Evolutionary conservation across 2,113 vertebrate species (phyloP).

Genomic region (Cardinalis cardinalis): DNA sequence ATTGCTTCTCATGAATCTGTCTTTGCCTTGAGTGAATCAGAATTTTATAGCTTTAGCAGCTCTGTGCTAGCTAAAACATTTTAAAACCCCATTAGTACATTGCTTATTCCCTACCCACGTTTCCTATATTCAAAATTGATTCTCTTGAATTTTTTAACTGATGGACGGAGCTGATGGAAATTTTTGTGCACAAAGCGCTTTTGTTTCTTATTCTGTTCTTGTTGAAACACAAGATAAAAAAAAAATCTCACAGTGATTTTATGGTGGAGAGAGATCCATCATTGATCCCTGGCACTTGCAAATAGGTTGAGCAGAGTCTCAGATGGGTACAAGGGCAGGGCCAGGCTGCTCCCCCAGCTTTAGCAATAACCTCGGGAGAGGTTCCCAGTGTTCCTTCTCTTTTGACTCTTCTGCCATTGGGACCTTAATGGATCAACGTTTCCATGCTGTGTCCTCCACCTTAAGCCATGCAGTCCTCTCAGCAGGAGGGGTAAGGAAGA

Average conservation of each 20-base stretch:
- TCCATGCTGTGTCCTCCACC: neutral
- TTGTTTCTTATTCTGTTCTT: neutral
- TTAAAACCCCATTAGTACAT: slow-evolving; percentile 13
- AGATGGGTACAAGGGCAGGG: neutral
- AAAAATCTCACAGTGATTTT: neutral
- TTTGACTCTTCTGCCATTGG: neutral
- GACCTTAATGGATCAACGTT: neutral
- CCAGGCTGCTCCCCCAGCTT: neutral
- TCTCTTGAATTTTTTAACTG: neutral
- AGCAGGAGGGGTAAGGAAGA: neutral
- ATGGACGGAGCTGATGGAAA: neutral
- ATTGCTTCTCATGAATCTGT: slow-evolving; percentile 29
- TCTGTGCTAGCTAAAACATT: slow-evolving; percentile 27
- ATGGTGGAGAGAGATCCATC: neutral
- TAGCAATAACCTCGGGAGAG: neutral
- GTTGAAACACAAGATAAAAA: neutral
- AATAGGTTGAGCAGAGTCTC: neutral
- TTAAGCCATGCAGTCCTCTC: neutral
- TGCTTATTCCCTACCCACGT: neutral
- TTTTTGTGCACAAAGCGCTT: neutral
- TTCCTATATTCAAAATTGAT: slow-evolving; percentile 1
- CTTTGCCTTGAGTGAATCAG: slow-evolving; percentile 29
- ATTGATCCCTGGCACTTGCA: neutral
- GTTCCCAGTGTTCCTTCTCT: neutral
- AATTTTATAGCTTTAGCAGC: slow-evolving; percentile 45